Conservation (phyloP, 2,113 vertebrate genomes). For the Macquaria ambigua region DNA sequence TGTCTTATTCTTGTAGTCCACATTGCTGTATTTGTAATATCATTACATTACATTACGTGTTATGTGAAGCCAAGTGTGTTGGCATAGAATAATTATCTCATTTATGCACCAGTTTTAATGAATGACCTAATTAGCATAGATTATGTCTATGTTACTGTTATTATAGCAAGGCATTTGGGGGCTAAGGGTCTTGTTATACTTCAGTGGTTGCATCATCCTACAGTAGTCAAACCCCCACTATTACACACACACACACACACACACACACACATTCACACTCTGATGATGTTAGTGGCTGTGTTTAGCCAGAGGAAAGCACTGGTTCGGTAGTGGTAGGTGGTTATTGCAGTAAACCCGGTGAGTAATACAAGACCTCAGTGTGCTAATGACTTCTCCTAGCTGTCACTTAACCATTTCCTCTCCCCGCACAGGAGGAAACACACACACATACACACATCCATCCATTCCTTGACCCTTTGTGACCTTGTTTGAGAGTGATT, state of each 20-base stretch:
- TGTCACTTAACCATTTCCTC: conserved; percentile 80
- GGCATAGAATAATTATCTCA: neutral
- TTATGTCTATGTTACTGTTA: neutral
- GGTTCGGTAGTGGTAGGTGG: conserved; percentile 1
- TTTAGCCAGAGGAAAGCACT: conserved; percentile 17
- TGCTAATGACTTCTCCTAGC: conserved; percentile 75
- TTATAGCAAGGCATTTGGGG: neutral
- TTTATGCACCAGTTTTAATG: neutral
- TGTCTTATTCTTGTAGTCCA: neutral
- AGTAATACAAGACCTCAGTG: conserved; percentile 71
- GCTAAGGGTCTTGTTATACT: neutral
- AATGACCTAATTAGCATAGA: neutral
- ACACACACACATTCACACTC: conserved; percentile 9
- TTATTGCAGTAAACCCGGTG: conserved; percentile 28
- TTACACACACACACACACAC: conserved; percentile 20
- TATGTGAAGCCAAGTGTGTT: neutral
- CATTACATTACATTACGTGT: neutral
- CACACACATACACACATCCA: conserved; percentile 60
- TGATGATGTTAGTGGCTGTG: neutral
- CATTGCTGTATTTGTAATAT: neutral
- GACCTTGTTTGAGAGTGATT: conserved; percentile 75
- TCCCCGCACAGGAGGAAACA: conserved; percentile 52
- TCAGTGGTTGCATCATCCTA: conserved; percentile 26
- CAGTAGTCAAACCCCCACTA: neutral
- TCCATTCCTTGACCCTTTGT: conserved; percentile 62